A percentile compares a stretch with the other conserved stretches of the same genome.
Evolutionary conservation across 2,113 vertebrate species (phyloP).

Genomic region (Myiopsitta monachus): DNA sequence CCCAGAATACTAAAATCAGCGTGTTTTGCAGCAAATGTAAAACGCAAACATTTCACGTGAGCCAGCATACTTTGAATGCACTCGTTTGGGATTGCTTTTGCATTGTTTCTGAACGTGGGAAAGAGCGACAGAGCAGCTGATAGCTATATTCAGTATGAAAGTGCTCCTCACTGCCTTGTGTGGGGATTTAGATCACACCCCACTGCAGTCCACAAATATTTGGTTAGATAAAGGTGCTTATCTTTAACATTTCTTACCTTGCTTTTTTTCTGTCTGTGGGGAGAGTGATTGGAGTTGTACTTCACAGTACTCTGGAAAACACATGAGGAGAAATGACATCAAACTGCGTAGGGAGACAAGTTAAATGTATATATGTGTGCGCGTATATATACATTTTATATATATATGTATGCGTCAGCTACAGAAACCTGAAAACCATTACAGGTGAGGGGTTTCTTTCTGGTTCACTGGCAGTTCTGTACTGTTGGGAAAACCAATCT

Average conservation of each 20-base stretch:
- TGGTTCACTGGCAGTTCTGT: background rate
- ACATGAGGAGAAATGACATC: background rate
- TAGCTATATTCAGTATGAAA: conserved; percentile 15
- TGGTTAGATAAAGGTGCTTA: conserved; percentile 31
- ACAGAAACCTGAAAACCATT: background rate
- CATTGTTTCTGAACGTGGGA: background rate
- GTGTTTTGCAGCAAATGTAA: background rate
- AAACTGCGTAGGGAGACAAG: background rate
- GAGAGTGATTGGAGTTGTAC: conserved; percentile 40
- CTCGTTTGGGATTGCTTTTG: background rate
- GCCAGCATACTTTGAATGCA: background rate
- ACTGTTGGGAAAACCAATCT: background rate
- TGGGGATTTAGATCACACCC: conserved; percentile 28
- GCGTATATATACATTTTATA: background rate
- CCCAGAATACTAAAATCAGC: background rate
- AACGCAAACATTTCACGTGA: background rate
- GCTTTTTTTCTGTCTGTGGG: conserved; percentile 60
- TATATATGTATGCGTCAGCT: background rate
- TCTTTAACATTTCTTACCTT: conserved; percentile 75
- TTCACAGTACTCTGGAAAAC: conserved; percentile 55
- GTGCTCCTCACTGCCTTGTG: background rate
- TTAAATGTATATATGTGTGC: background rate
- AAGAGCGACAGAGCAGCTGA: background rate
- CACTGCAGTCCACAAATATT: conserved; percentile 11
- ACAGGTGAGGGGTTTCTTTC: background rate